Percentiles rank a stretch among this genome's conserved stretches.
Evolutionary conservation across 2,797 vertebrate genomes (phyloP).

Genomic region (Diplodus sargus): DNA sequence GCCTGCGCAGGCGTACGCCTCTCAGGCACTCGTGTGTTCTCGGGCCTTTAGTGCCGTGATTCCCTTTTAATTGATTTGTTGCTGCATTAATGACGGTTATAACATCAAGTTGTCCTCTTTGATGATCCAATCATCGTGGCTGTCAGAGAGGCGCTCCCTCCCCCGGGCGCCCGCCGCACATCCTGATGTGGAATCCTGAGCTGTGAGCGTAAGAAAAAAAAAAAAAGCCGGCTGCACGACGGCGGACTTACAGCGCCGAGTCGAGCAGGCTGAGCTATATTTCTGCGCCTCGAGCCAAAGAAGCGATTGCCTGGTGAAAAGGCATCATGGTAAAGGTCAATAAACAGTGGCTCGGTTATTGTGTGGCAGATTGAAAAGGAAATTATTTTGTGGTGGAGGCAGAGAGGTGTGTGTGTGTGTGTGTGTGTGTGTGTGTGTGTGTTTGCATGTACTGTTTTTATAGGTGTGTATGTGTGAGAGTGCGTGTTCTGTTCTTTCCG

Average conservation of each 20-base stretch:
- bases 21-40: slow-evolving; percentile 1
- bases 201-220: slow-evolving; percentile 7
- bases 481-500: slow-evolving; percentile 31
- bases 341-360: slow-evolving; percentile 72
- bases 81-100: slow-evolving; percentile 50
- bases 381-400: slow-evolving; percentile 70
- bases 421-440: slow-evolving; percentile 30
- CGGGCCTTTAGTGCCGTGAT: slow-evolving; percentile 1
- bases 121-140: slow-evolving; percentile 57
- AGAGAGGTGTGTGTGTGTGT: slow-evolving; percentile 24
- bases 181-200: slow-evolving; percentile 30
- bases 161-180: not conserved
- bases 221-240: slow-evolving; percentile 24
- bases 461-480: slow-evolving; percentile 10
- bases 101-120: slow-evolving; percentile 60
- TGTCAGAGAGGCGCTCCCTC: slow-evolving; percentile 45
- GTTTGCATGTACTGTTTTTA: slow-evolving; percentile 5
- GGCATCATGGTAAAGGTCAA: slow-evolving; percentile 72
- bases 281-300: slow-evolving; percentile 54
- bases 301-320: slow-evolving; percentile 62
- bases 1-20: not conserved
- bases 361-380: slow-evolving; percentile 76
- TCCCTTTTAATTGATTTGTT: slow-evolving; percentile 68
- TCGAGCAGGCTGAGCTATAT: slow-evolving; percentile 33
- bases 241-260: slow-evolving; percentile 48